Evolutionary conservation across 2,888 invertebrate genomes (phyloP).

Genomic region (Ectemnius lituratus): DNA sequence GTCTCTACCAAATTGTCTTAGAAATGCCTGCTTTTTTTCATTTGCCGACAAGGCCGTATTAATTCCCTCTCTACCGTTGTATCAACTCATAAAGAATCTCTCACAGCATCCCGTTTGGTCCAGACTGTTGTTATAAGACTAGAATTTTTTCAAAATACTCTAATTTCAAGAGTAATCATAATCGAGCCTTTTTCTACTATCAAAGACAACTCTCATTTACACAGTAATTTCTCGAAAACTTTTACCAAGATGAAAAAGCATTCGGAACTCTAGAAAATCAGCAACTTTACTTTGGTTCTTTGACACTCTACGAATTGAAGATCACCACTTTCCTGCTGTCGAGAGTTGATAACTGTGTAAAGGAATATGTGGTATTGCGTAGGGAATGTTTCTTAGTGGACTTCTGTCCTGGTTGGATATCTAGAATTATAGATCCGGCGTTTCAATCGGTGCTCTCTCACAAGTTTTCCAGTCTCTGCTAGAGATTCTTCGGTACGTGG

Average conservation of each 20-base stretch:
- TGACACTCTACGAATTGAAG: too few species aligned
- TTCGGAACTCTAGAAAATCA: neutral
- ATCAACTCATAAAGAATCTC: neutral
- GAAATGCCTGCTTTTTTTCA: slow-evolving; percentile 30
- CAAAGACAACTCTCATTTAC: neutral
- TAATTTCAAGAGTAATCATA: too few species aligned
- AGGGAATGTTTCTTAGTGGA: too few species aligned
- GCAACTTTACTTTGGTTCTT: too few species aligned
- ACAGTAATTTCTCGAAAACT: neutral
- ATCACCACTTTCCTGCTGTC: too few species aligned
- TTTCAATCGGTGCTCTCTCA: slow-evolving; percentile 1
- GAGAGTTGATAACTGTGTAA: too few species aligned
- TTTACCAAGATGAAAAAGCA: neutral
- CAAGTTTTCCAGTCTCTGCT: neutral
- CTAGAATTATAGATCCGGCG: too few species aligned
- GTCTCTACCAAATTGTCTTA: slow-evolving; percentile 32
- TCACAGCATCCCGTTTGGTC: neutral
- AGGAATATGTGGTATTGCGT: too few species aligned
- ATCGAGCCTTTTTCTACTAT: too few species aligned
- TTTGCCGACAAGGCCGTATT: neutral
- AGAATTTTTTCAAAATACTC: too few species aligned
- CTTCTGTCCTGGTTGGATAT: too few species aligned
- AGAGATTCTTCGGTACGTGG: neutral
- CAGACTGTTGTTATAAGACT: too few species aligned
- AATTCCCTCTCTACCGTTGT: neutral